Percentiles rank a stretch among this genome's conserved stretches.
phyloP scores from a whole-genome alignment of 2,888 invertebrate genomes.

The Listrodromus nycthemerus region DNA sequence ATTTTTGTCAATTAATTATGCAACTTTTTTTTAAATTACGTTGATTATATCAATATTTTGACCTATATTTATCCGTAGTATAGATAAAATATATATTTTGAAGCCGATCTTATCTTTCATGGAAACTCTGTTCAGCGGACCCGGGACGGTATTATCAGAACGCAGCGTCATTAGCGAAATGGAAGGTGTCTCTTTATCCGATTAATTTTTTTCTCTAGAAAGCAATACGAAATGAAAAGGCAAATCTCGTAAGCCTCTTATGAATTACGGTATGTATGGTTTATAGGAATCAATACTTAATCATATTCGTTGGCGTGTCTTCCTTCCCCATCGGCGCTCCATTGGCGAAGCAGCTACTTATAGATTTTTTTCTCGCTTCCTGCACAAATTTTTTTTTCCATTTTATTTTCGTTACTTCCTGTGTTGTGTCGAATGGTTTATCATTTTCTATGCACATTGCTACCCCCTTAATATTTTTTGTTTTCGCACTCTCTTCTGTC shows the following conservation, averaged over 20 bases:
- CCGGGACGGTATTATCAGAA: neutral
- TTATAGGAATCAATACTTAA: conserved; percentile 79
- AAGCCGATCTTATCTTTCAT: too few species aligned
- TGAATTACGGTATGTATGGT: conserved; percentile 68
- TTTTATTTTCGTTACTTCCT: neutral
- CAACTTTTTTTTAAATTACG: too few species aligned
- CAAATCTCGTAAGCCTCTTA: conserved; percentile 76
- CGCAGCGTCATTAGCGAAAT: neutral
- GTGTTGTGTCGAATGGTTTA: too few species aligned
- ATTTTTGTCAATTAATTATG: too few species aligned
- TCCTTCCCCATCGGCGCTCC: conserved; percentile 13
- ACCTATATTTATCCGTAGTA: too few species aligned
- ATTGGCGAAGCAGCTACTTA: neutral
- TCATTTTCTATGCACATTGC: too few species aligned
- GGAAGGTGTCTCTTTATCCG: neutral
- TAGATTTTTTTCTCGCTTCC: neutral
- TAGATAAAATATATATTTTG: too few species aligned
- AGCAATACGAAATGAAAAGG: conserved; percentile 74
- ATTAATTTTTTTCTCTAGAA: conserved; percentile 56
- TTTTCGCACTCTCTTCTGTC: too few species aligned
- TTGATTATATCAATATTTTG: too few species aligned
- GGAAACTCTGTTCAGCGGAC: neutral
- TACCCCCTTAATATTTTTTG: too few species aligned
- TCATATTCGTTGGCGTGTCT: conserved; percentile 69
- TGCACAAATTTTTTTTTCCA: neutral